These are phyloP conservation scores for Drosophila tani DNA, from an alignment of 1,140 invertebrate genomes.

Conservation along the genomic window DNA sequence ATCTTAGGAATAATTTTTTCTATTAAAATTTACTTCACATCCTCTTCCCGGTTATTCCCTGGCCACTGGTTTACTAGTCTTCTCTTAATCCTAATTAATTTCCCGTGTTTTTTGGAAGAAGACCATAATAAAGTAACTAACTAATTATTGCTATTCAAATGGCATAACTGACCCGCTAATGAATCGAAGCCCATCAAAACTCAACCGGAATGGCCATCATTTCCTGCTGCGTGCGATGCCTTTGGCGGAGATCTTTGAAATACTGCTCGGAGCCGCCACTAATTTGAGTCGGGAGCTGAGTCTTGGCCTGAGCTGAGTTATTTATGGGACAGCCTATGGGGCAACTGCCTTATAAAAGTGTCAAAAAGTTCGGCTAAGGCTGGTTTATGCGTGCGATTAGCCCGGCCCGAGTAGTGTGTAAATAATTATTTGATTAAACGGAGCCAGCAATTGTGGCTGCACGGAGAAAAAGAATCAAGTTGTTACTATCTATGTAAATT, in stretches of 20 bases:
- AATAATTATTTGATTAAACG: constrained; percentile 67
- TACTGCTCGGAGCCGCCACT: constrained; percentile 50
- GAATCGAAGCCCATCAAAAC: constrained; percentile 35
- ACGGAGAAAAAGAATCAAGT: constrained; percentile 1
- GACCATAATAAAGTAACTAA: constrained; percentile 28
- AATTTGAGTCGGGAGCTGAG: constrained; percentile 65
- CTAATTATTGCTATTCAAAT: constrained; percentile 14
- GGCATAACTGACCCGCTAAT: constrained; percentile 37
- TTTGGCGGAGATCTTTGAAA: constrained; percentile 65
- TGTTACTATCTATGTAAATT: background rate
- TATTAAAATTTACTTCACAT: background rate
- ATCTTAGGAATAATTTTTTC: background rate
- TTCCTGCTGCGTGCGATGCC: constrained; percentile 58
- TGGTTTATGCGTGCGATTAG: constrained; percentile 73
- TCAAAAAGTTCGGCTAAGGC: constrained; percentile 68
- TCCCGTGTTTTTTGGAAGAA: background rate
- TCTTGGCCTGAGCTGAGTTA: constrained; percentile 60
- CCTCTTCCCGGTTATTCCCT: background rate
- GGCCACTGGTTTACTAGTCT: background rate
- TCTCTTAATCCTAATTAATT: background rate
- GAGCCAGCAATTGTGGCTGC: constrained; percentile 18
- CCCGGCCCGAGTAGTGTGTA: constrained; percentile 57
- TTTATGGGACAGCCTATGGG: constrained; percentile 76
- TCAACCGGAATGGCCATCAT: constrained; percentile 27
- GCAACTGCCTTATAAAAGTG: constrained; percentile 82